Base-by-base conservation (phyloP, 2,113 vertebrate genomes). In the Grammomys surdaster region DNA sequence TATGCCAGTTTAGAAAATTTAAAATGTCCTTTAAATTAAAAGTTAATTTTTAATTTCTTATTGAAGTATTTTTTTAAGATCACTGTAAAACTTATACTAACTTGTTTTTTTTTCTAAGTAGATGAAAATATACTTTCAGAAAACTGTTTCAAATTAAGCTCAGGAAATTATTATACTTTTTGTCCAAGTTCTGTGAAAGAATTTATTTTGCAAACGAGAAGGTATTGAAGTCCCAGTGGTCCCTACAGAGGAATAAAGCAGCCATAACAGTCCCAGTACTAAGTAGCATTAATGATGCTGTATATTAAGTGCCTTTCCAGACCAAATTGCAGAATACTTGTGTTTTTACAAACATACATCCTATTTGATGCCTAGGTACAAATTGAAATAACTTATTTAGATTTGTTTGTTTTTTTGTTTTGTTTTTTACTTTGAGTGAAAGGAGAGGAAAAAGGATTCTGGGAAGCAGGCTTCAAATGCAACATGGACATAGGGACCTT, bases 41-140 rank as follows among this genome's bases (percentile, higher is more conserved):
- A 82, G 36, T 40, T 63, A 43, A 60, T 16, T 63, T 63, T 77
- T 90, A 58, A 43, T 14, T 91, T 93, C n/a, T 65, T 70, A 78
- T 26, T 69, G 78, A 75, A 93, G 48, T 78, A 63, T 76, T 86
- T 82, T 91, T 86, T 73, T 70, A 88, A 86, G 12, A 82, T 3
- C 4, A 69, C 40, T 73, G n/a, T 1, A 86, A 86, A 77, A 63
- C 33, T 81, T 82, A 89, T 4, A 19, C 36, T 69, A 75, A 56
- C 36, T 58, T 78, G 5, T 40, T 31, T 67, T 58, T 58, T 91
- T 69, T 80, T 24, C 77, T 73, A 88, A 90, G 51, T 2, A 67
- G 12, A 88, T 60, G 73, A 84, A 87, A 93, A 94, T 58, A n/a
- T 1, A n/a, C n/a, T 88, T 78, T 16, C 17, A 56, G 8, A 92